Evolutionary conservation across 2,797 vertebrate genomes (phyloP), one percentile per base, ranked within the genome.

Genomic region (Anabacerthia variegaticeps): DNA sequence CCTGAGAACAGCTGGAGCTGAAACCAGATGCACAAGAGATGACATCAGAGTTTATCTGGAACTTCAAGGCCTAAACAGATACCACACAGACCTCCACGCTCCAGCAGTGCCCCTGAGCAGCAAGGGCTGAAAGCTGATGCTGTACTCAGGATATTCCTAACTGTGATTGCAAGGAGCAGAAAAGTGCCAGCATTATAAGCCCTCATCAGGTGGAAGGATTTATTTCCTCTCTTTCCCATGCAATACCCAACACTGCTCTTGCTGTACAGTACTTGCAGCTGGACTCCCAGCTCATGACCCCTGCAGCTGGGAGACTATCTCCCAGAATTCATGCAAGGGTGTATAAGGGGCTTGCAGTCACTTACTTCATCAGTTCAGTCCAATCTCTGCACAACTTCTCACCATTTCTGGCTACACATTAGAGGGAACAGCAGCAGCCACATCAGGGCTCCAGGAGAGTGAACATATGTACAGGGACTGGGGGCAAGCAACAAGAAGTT

Each of bases 381-480:
- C 37, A 43, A 0, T 20, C 21, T 88, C 39, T 59, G 55, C 22
- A 14, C 5, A 14, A 5, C 12, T 46, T 48, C 55, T 73, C 41
- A 36, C 21, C 46, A 9, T 39, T 59, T 82, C 68, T 73, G 44
- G 19, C 49, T 74, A 0, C 0, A 0, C 36, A 4, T 71, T 51
- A 62, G 51, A 62, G 20, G 34, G n/a, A 91, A 19, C 46, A 74
- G 46, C 66, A 75, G 73, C 49, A 85, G 34, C 43, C 11, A 4
- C 11, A 2, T 32, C 37, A 51, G 41, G 37, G 41, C 30, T 90
- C 36, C 36, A 36, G 36, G 54, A 75, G 9, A 26, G 15, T 10
- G 21, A 81, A 43, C 12, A 14, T 13, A 7, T 0, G 4, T 36
- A 17, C 2, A 2, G 43, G 3, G 19, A 4, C 3, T 62, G 3